Evolutionary conservation across 2,113 vertebrate genomes (phyloP).

Genomic region (Amblyornis subalaris): DNA sequence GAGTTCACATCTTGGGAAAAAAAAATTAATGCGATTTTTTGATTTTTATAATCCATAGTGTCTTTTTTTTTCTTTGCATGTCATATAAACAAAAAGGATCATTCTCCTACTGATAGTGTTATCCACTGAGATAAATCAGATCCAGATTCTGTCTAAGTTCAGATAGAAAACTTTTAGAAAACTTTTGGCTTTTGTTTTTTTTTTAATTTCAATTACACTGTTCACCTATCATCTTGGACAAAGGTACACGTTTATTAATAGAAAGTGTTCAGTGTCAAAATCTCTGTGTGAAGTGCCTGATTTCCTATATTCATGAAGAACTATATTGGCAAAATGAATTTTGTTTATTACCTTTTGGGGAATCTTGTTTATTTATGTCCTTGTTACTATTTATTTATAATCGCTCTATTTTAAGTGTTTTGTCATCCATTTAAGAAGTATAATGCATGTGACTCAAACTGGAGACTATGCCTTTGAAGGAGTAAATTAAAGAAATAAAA

Average conservation of each 20-base stretch:
- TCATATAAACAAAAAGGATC: neutral
- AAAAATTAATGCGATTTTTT: neutral
- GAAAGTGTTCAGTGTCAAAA: neutral
- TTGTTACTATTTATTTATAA: neutral
- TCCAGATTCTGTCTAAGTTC: neutral
- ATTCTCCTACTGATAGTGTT: neutral
- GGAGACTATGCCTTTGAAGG: neutral
- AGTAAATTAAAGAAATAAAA: neutral
- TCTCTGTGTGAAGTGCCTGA: neutral
- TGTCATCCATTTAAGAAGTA: neutral
- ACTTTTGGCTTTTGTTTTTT: neutral
- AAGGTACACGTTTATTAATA: neutral
- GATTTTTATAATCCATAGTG: neutral
- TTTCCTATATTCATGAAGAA: neutral
- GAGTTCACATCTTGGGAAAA: neutral
- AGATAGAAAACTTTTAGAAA: neutral
- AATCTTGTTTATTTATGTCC: neutral
- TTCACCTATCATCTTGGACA: neutral
- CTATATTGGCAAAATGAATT: neutral
- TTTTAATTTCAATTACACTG: neutral
- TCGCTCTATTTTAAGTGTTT: neutral
- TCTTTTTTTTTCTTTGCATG: neutral
- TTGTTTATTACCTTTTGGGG: neutral
- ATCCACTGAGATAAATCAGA: neutral
- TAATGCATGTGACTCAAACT: neutral